phyloP scores from a whole-genome alignment of 2,797 vertebrate genomes.

The Adelosebastes latens region DNA sequence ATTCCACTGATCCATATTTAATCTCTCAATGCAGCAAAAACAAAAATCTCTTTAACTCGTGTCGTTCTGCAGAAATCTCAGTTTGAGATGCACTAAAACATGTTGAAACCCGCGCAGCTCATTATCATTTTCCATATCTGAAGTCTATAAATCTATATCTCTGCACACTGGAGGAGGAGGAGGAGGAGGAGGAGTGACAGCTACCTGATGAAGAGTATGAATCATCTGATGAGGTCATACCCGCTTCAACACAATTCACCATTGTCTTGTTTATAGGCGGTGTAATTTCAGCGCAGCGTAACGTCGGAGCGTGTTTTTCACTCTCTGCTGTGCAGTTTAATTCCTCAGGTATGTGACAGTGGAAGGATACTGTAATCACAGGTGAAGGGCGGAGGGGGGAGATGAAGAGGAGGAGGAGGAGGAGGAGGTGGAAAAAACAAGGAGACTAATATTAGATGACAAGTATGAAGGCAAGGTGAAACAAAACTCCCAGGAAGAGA shows the following conservation, averaged over 20 bases:
- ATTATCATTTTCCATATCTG: neutral
- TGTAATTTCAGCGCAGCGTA: neutral
- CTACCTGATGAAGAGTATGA: slow-evolving; percentile 9
- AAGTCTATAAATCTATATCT: neutral
- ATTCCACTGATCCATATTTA: too few species aligned
- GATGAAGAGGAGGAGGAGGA: neutral
- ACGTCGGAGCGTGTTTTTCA: neutral
- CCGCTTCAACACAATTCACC: neutral
- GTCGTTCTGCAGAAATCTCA: neutral
- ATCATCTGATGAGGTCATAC: slow-evolving; percentile 24
- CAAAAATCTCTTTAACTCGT: too few species aligned
- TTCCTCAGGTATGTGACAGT: slow-evolving; percentile 53
- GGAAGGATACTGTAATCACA: slow-evolving; percentile 50
- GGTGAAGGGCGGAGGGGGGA: neutral
- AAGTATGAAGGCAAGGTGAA: neutral
- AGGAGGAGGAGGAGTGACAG: neutral
- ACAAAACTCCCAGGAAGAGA: neutral
- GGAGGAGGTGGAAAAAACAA: neutral
- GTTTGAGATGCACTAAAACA: neutral
- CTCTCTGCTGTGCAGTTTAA: neutral
- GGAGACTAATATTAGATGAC: neutral
- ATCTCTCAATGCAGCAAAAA: too few species aligned
- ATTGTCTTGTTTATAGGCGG: neutral
- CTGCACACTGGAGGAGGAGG: neutral
- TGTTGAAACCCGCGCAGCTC: too few species aligned